These are phyloP conservation scores for Adelphocoris suturalis DNA, from an alignment of 2,888 invertebrate species.

Conservation along the genomic window DNA sequence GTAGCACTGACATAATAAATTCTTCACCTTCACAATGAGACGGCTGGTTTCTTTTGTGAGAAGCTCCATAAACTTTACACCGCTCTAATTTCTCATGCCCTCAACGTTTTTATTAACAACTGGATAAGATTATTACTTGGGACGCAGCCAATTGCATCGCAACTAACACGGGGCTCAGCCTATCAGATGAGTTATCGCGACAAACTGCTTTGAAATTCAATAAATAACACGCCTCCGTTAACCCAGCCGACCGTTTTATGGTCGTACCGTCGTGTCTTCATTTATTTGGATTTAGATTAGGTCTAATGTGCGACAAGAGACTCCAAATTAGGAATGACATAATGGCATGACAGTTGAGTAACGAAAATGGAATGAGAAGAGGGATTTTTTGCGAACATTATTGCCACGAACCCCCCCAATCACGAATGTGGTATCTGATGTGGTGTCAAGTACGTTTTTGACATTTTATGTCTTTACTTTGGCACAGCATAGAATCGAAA, in stretches of 20 bases:
- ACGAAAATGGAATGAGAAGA: not conserved
- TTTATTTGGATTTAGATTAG: not conserved
- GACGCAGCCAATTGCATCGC: not conserved
- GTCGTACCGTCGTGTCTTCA: not conserved
- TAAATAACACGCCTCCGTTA: not conserved
- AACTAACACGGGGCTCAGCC: not conserved
- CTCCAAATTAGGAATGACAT: too few species aligned
- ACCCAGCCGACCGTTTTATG: not conserved
- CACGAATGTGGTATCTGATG: too few species aligned
- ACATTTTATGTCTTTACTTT: too few species aligned
- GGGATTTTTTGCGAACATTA: too few species aligned
- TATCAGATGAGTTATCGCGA: conserved; percentile 3
- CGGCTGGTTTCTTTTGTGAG: not conserved
- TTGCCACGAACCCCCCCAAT: too few species aligned
- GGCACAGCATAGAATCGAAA: too few species aligned
- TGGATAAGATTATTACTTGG: conserved; percentile 22
- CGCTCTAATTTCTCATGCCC: not conserved
- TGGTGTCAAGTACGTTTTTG: too few species aligned
- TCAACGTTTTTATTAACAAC: not conserved
- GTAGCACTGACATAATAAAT: not conserved
- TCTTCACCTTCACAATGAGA: not conserved
- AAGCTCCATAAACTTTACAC: not conserved
- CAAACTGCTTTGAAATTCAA: not conserved
- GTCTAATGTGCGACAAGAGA: too few species aligned
- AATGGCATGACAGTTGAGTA: not conserved